These are phyloP conservation scores for Nowickia ferox DNA, from an alignment of 2,888 invertebrate genomes.

Conservation along the genomic window DNA sequence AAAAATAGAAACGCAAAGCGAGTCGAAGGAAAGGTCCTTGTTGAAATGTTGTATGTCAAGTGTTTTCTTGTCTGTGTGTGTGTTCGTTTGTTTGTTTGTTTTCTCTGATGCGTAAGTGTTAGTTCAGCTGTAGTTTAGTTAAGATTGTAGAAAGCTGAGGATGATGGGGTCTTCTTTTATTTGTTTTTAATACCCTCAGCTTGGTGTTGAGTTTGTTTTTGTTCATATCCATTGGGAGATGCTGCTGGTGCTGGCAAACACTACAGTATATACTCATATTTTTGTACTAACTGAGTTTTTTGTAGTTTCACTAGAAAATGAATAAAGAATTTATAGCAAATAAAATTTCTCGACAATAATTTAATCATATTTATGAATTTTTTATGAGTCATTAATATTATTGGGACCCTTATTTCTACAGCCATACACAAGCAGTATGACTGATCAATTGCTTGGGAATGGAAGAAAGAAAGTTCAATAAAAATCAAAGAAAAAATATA, in stretches of 20 bases:
- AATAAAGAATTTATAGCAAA: background rate
- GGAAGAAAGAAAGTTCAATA: too few species aligned
- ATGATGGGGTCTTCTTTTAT: background rate
- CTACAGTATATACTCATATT: background rate
- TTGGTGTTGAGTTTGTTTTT: background rate
- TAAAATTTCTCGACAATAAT: slow-evolving; percentile 17
- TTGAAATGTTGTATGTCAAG: slow-evolving; percentile 39
- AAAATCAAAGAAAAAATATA: too few species aligned
- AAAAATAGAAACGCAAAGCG: background rate
- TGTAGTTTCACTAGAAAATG: background rate
- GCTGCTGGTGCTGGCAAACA: background rate
- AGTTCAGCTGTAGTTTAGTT: background rate
- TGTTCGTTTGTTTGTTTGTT: slow-evolving; percentile 18
- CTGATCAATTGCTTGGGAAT: background rate
- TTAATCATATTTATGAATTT: slow-evolving; percentile 20
- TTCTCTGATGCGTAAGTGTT: background rate
- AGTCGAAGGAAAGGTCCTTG: slow-evolving; percentile 17
- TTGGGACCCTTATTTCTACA: background rate
- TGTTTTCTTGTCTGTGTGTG: slow-evolving; percentile 20
- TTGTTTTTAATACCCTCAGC: slow-evolving; percentile 20
- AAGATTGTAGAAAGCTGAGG: background rate
- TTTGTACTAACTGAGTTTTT: background rate
- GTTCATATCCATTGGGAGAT: slow-evolving; percentile 13
- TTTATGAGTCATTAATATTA: slow-evolving; percentile 6
- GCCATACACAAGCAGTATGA: background rate